Evolutionary conservation across 2,888 invertebrate genomes (phyloP).

Genomic region (Electrophaes corylata): DNA sequence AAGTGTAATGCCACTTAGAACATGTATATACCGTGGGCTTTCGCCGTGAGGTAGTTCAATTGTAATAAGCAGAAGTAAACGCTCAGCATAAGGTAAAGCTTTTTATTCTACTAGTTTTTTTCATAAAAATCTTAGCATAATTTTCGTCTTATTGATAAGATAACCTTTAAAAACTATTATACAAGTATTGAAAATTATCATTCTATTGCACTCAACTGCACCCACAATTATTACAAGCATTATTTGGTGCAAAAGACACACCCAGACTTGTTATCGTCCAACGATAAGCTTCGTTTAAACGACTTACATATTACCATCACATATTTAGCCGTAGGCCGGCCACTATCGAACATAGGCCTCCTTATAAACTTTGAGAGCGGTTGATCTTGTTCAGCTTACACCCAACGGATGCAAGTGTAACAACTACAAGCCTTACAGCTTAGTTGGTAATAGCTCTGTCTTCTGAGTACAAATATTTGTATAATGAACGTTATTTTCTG

Average conservation of each 20-base stretch:
- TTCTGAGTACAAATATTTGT: no score
- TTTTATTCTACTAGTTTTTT: no score
- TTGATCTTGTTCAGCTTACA: background rate
- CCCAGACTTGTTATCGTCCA: slow-evolving; percentile 78
- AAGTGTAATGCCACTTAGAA: background rate
- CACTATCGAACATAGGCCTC: no score
- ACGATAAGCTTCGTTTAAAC: slow-evolving; percentile 70
- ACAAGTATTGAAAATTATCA: slow-evolving; percentile 43
- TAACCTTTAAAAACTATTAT: slow-evolving; percentile 2
- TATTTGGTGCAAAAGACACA: slow-evolving; percentile 80
- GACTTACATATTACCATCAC: slow-evolving; percentile 18
- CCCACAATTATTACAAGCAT: slow-evolving; percentile 75
- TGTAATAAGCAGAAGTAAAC: no score
- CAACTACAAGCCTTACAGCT: no score
- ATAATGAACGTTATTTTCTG: no score
- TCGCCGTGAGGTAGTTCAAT: no score
- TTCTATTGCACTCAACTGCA: slow-evolving; percentile 72
- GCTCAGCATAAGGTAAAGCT: no score
- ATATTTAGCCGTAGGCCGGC: background rate
- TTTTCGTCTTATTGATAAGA: slow-evolving; percentile 4
- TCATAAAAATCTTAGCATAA: no score
- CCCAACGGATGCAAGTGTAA: no score
- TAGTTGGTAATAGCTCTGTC: no score
- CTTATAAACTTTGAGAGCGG: background rate
- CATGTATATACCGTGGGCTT: background rate